Evolutionary conservation across 1,140 invertebrate genomes (phyloP), one percentile per base, ranked within the genome.

Genomic region (Akabosia matsudoensis): DNA sequence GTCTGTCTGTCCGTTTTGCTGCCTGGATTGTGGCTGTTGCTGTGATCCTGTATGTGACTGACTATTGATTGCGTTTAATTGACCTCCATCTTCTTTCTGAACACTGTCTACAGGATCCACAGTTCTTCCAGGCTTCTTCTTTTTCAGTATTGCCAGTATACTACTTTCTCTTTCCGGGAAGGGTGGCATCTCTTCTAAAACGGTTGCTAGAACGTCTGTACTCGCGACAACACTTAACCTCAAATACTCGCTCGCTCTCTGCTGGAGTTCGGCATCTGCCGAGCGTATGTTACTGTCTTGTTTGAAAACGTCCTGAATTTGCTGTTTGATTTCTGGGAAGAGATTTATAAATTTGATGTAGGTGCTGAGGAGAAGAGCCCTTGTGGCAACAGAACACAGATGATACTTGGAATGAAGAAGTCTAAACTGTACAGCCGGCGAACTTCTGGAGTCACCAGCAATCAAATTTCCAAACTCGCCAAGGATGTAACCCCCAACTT

Each of bases 381-480:
- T 90, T 0, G 98, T 99, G 86, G 94, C 92, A 64, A 96, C 92
- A 74, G 95, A 97, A 87, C 98, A 99, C 73, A 99, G 87, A 87
- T 99, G 97, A 88, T 97, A 98, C 88, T 98, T 98, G 83, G 96
- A 98, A 90, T 99, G 96, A 82, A 99, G 88, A 37, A 98, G 87
- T 85, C 97, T 93, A 86, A 99, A 98, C 86, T 98, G 97, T 78
- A 98, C 95, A 80, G 92, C 87, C 45, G 97, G 96, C 75, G 96
- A 97, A 51, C 97, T 99, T 72, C 97, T 89, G 74, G 95, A 93
- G 87, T 99, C 98, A 14, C 97, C 97, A 81, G 98, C 97, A 84
- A 99, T 99, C 28, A 99, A 88, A 88, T 99, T 99, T 33, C 98
- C 98, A 88, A 99, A 99, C 87, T 99, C 98, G 74, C 98, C 98